Percentiles rank a stretch among this genome's conserved stretches.
These are phyloP conservation scores for Carcinoscorpius rotundicauda DNA, from an alignment of 1,140 invertebrate species.

Conservation along the genomic window DNA sequence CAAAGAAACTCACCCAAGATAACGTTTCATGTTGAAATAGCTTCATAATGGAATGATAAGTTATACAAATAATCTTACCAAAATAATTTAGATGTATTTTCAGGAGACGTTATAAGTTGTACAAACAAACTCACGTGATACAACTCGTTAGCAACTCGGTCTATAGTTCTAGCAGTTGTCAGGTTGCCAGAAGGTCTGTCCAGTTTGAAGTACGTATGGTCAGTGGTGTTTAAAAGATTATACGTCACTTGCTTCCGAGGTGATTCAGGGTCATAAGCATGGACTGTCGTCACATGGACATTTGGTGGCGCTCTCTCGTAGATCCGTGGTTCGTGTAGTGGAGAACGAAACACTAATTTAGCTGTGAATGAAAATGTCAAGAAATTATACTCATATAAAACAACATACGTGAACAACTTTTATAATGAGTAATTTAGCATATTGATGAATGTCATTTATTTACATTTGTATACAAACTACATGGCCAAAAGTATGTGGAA, in stretches of 20 bases:
- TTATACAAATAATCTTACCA: too few relatives aligned
- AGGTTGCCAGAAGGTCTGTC: constrained; percentile 19
- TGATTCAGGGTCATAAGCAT: constrained; percentile 15
- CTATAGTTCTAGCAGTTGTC: constrained; percentile 11
- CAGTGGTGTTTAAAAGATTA: constrained; percentile 14
- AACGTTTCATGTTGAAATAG: too few relatives aligned
- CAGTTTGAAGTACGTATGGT: constrained; percentile 17
- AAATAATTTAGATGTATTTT: too few relatives aligned
- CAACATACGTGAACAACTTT: too few relatives aligned
- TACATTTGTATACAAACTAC: too few relatives aligned
- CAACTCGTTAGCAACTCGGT: constrained; percentile 9
- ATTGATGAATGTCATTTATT: too few relatives aligned
- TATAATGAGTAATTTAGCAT: too few relatives aligned
- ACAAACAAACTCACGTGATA: constrained; percentile 10
- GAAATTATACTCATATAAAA: too few relatives aligned
- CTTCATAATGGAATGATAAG: too few relatives aligned
- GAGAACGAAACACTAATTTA: constrained; percentile 18
- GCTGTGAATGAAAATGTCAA: constrained; percentile 6
- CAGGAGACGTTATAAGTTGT: too few relatives aligned
- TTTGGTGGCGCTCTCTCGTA: constrained; percentile 19
- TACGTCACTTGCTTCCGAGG: constrained; percentile 15
- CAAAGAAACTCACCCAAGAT: too few relatives aligned
- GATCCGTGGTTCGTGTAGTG: constrained; percentile 17
- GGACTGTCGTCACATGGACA: constrained; percentile 17
- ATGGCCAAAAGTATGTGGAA: too few relatives aligned